phyloP scores from a whole-genome alignment of 2,888 invertebrate genomes.

The Danaus chrysippus region DNA sequence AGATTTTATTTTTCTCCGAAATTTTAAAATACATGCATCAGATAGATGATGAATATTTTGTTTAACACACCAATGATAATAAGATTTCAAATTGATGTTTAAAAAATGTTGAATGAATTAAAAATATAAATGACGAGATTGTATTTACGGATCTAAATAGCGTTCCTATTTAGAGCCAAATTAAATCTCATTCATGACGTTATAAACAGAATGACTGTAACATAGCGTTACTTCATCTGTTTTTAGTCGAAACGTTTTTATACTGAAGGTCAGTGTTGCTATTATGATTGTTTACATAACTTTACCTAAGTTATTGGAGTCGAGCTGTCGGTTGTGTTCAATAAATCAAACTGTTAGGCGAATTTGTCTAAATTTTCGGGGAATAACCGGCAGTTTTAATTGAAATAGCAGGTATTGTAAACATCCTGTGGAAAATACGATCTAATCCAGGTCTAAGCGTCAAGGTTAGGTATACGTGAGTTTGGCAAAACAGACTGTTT shows the following conservation, averaged over 20 bases:
- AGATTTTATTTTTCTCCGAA: too few relatives aligned
- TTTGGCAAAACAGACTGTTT: slow-evolving; percentile 45
- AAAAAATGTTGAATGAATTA: neutral
- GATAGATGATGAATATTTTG: too few relatives aligned
- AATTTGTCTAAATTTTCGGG: slow-evolving; percentile 33
- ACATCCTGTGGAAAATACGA: slow-evolving; percentile 56
- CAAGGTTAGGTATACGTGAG: slow-evolving; percentile 54
- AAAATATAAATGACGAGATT: too few relatives aligned
- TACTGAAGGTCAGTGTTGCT: slow-evolving; percentile 33
- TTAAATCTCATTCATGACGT: neutral
- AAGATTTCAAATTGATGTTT: neutral
- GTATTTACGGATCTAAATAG: too few relatives aligned
- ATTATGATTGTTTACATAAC: slow-evolving; percentile 21
- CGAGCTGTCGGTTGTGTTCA: slow-evolving; percentile 6
- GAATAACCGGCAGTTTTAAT: slow-evolving; percentile 31
- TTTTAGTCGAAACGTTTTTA: slow-evolving; percentile 29
- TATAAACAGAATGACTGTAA: slow-evolving; percentile 9
- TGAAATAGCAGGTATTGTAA: slow-evolving; percentile 48
- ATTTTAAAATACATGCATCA: too few relatives aligned
- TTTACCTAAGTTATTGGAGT: slow-evolving; percentile 16
- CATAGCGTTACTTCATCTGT: slow-evolving; percentile 31
- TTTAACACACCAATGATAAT: too few relatives aligned
- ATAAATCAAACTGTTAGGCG: slow-evolving; percentile 24
- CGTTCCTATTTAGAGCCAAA: too few relatives aligned
- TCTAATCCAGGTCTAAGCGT: slow-evolving; percentile 52